phyloP scores from a whole-genome alignment of 1,140 invertebrate species.

The Rhysida immarginata region DNA sequence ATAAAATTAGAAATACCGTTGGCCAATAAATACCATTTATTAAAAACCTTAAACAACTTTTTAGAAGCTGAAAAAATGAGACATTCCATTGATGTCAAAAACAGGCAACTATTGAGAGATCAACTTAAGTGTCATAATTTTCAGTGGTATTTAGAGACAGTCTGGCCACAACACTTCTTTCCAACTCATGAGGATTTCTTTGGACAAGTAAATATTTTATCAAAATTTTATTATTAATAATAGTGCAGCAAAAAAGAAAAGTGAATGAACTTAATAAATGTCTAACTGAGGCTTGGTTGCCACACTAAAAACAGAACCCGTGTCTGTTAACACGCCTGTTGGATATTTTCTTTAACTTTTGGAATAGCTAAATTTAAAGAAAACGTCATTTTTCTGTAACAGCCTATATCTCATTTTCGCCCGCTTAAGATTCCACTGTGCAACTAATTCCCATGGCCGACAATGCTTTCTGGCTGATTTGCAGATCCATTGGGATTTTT shows the following conservation, averaged over 20 bases:
- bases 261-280: neutral
- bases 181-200: constrained; percentile 67
- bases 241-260: neutral
- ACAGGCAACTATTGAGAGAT: constrained; percentile 54
- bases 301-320: too few species aligned
- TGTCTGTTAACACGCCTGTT: neutral
- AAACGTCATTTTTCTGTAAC: neutral
- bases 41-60: constrained; percentile 6
- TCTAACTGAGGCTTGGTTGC: too few species aligned
- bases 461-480: too few species aligned
- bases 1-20: neutral
- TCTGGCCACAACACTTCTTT: constrained; percentile 82
- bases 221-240: neutral
- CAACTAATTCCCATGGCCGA: too few species aligned
- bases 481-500: too few species aligned
- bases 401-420: too few species aligned
- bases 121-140: constrained; percentile 74
- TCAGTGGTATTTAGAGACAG: constrained; percentile 86
- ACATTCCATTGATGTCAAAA: constrained; percentile 48
- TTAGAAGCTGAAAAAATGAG: constrained; percentile 41
- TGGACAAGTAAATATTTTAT: constrained; percentile 41
- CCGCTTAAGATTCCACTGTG: too few species aligned
- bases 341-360: neutral
- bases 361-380: neutral
- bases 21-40: neutral